These are phyloP conservation scores for Penelope pileata DNA, from an alignment of 2,113 vertebrate species.

Conservation along the genomic window DNA sequence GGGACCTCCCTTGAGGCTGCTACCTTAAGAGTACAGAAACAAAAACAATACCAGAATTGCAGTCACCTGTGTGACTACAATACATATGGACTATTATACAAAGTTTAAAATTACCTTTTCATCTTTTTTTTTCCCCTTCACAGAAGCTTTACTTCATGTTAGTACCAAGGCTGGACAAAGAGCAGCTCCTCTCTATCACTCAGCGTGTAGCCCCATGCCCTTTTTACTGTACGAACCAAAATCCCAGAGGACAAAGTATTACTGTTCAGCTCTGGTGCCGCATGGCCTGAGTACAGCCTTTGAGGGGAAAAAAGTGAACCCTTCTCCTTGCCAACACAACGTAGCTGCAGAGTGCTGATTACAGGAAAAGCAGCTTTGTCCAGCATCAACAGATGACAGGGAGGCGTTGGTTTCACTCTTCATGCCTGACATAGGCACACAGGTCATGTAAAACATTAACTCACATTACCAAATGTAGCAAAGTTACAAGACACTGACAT, in stretches of 20 bases:
- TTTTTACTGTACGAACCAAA: too few relatives aligned
- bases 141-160: not conserved
- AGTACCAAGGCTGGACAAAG: not conserved
- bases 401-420: not conserved
- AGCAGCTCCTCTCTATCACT: not conserved
- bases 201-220: not conserved
- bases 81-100: not conserved
- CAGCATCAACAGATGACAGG: not conserved
- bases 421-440: not conserved
- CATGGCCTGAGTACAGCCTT: not conserved
- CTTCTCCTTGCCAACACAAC: not conserved
- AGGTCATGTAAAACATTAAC: not conserved
- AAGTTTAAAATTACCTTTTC: not conserved
- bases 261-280: not conserved
- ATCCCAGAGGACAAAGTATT: not conserved
- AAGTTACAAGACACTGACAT: not conserved
- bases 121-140: not conserved
- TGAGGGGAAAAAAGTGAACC: not conserved
- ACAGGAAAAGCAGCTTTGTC: not conserved
- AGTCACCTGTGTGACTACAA: not conserved
- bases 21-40: not conserved
- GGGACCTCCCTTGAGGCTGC: not conserved
- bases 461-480: not conserved
- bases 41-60: not conserved
- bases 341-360: rapidly evolving